Percentiles rank a stretch among this genome's conserved stretches.
Evolutionary conservation across 2,888 invertebrate species (phyloP).

Genomic region (Allacma fusca): DNA sequence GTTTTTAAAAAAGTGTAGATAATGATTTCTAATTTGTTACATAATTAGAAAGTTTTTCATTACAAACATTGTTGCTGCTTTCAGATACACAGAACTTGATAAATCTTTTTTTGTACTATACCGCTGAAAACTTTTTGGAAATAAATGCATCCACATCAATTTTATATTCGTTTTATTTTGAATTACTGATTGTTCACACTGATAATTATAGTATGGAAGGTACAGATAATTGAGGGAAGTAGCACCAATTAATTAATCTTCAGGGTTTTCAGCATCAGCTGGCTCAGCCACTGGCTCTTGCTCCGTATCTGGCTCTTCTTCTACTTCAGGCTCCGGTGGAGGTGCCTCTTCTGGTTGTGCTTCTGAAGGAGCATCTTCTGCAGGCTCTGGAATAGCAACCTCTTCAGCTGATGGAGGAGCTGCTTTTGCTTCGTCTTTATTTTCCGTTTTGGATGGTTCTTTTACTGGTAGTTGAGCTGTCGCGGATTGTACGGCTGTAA

Average conservation of each 20-base stretch:
- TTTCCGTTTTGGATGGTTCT: not conserved
- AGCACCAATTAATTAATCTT: not conserved
- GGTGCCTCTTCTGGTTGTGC: conserved; percentile 9
- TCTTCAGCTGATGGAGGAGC: not conserved
- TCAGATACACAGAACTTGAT: too few relatives aligned
- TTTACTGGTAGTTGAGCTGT: not conserved
- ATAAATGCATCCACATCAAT: too few relatives aligned
- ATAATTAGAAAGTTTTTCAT: too few relatives aligned
- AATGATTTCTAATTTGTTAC: too few relatives aligned
- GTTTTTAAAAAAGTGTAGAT: too few relatives aligned
- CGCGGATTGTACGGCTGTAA: not conserved
- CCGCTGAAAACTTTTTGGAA: too few relatives aligned
- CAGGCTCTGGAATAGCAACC: not conserved
- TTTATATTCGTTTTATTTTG: too few relatives aligned
- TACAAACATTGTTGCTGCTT: too few relatives aligned
- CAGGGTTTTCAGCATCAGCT: not conserved
- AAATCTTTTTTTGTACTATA: too few relatives aligned
- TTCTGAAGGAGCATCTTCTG: not conserved
- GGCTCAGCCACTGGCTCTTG: not conserved
- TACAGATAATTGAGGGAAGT: too few relatives aligned
- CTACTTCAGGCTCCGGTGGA: not conserved
- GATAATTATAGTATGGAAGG: too few relatives aligned
- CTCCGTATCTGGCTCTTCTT: not conserved
- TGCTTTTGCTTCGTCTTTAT: not conserved
- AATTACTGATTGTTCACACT: too few relatives aligned